Evolutionary conservation across 2,797 vertebrate species (phyloP).

Genomic region (Pteronotus mesoamericanus): DNA sequence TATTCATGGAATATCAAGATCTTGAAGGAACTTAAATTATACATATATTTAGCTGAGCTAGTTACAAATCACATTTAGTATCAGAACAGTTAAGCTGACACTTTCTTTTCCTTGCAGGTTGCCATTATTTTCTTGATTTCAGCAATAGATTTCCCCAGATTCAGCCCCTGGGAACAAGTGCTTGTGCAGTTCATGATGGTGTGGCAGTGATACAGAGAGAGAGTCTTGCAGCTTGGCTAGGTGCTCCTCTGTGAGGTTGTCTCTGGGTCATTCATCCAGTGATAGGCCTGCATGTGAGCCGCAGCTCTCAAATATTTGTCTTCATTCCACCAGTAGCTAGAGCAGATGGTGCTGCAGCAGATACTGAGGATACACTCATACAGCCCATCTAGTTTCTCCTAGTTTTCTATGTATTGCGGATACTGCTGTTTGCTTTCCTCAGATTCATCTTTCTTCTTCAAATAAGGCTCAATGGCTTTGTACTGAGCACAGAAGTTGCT

Average conservation of each 20-base stretch:
- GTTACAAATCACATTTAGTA: background rate
- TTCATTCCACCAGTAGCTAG: background rate
- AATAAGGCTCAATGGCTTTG: background rate
- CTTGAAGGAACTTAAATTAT: background rate
- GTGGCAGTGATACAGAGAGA: slow-evolving; percentile 79
- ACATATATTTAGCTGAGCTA: background rate
- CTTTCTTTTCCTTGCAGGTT: background rate
- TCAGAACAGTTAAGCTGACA: background rate
- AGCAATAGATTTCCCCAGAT: background rate
- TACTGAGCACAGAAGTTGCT: background rate
- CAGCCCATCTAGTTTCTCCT: background rate
- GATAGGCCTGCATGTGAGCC: background rate
- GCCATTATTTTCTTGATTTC: background rate
- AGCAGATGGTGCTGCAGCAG: background rate
- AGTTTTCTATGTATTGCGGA: background rate
- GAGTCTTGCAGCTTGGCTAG: slow-evolving; percentile 62
- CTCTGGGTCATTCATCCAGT: slow-evolving; percentile 91
- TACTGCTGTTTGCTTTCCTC: background rate
- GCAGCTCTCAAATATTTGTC: background rate
- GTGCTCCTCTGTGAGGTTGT: slow-evolving; percentile 92
- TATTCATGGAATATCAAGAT: background rate
- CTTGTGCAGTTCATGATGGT: slow-evolving; percentile 96
- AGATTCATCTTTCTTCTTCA: background rate
- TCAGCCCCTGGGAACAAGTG: slow-evolving; percentile 90
- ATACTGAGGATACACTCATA: background rate